phyloP scores from a whole-genome alignment of 2,888 invertebrate genomes.

The Agapostemon virescens region DNA sequence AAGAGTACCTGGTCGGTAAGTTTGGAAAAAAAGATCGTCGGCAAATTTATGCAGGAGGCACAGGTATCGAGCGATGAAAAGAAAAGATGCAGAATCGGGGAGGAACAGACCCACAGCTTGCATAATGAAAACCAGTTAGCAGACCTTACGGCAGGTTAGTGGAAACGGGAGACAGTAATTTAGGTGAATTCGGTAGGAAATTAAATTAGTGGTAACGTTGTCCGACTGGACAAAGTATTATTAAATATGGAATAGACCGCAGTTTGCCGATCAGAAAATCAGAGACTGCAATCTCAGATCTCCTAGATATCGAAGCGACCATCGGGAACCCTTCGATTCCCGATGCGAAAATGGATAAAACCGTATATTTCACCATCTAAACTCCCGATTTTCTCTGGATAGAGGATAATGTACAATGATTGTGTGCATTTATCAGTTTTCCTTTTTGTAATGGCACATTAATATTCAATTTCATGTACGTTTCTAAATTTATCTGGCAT shows the following conservation, averaged over 20 bases:
- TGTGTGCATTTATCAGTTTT: not conserved
- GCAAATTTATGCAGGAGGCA: conserved; percentile 1
- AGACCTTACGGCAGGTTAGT: conserved; percentile 3
- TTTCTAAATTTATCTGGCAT: not conserved
- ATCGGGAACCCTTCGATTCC: not conserved
- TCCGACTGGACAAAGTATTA: conserved; percentile 41
- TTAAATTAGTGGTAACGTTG: conserved; percentile 29
- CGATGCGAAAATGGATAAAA: conserved; percentile 39
- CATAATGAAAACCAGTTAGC: conserved; percentile 24
- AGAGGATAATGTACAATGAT: not conserved
- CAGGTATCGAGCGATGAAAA: not conserved
- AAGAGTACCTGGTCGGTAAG: not conserved
- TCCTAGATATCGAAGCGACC: conserved; percentile 2
- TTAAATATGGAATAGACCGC: conserved; percentile 21
- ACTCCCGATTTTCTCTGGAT: not conserved
- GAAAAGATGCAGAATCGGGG: conserved; percentile 6
- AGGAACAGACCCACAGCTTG: conserved; percentile 1
- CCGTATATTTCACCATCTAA: conserved; percentile 31
- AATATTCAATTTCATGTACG: not conserved
- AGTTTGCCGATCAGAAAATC: conserved; percentile 16
- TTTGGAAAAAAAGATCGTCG: not conserved
- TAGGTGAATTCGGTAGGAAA: conserved; percentile 27
- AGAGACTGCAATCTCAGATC: conserved; percentile 41
- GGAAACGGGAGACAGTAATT: conserved; percentile 29
- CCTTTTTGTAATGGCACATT: not conserved